These are phyloP conservation scores for Rhinogobius similis DNA, from an alignment of 2,113 vertebrate species.

Conservation along the genomic window DNA sequence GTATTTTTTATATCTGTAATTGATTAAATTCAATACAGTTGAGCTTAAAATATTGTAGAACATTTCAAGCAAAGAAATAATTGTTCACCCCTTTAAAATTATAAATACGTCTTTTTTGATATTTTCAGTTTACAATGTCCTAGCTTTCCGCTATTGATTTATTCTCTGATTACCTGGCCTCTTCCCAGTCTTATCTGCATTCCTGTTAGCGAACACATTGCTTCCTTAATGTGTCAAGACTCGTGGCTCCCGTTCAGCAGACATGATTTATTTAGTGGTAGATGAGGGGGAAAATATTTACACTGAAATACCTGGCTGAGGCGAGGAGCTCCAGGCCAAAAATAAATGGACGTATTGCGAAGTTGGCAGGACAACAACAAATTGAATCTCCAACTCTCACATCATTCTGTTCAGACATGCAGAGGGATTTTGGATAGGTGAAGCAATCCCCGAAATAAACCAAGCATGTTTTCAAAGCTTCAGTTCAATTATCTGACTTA, in stretches of 20 bases:
- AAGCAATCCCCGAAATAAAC: not conserved
- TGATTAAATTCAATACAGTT: no score
- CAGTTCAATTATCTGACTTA: not conserved
- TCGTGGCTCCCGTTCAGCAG: not conserved
- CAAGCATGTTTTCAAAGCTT: not conserved
- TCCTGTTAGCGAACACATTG: not conserved
- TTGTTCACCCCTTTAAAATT: no score
- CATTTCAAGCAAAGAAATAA: no score
- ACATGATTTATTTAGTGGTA: conserved; percentile 13
- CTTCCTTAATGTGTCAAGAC: conserved; percentile 9
- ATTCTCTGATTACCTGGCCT: not conserved
- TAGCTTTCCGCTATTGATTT: not conserved
- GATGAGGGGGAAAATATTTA: conserved; percentile 10
- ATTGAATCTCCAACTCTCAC: not conserved
- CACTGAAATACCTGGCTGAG: conserved; percentile 7
- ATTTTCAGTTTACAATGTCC: not conserved
- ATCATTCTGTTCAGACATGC: conserved; percentile 3
- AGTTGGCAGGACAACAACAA: conserved; percentile 8
- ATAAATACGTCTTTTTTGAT: not conserved
- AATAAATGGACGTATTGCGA: conserved; percentile 10
- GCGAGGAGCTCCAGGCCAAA: not conserved
- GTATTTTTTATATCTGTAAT: no score
- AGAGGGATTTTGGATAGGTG: not conserved
- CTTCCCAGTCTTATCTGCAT: not conserved
- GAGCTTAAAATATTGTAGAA: no score